Conservation (phyloP, 2,888 invertebrate species). For the Hirudinaria manillensis region DNA sequence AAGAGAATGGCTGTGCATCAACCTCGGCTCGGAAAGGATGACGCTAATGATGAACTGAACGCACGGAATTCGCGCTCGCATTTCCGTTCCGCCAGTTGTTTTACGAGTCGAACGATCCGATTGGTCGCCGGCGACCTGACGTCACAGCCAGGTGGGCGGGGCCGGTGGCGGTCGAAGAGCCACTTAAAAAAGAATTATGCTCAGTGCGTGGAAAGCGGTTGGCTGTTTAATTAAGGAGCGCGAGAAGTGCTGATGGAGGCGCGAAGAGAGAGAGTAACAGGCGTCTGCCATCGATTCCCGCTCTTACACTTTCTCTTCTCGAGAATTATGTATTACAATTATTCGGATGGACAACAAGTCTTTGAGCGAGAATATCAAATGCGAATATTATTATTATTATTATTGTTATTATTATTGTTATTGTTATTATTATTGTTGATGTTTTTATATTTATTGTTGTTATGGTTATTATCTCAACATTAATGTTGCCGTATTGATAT, state of each 20-base stretch:
- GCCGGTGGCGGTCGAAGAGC: background rate
- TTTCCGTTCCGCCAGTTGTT: conserved; percentile 1
- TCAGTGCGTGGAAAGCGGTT: conserved; percentile 11
- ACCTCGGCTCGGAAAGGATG: too few species aligned
- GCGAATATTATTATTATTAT: background rate
- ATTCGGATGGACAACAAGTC: background rate
- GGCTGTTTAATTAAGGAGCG: conserved; percentile 18
- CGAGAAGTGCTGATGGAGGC: background rate
- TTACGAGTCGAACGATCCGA: background rate
- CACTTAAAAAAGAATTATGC: conserved; percentile 24
- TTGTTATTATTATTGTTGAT: background rate
- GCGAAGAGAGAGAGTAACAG: background rate
- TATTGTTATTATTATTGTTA: conserved; percentile 1
- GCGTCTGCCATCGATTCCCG: background rate
- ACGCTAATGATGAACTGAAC: too few species aligned
- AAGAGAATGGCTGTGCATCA: too few species aligned
- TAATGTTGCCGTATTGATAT: background rate
- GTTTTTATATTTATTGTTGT: background rate
- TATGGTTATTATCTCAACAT: background rate
- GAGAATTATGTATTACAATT: conserved; percentile 1
- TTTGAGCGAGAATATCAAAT: background rate
- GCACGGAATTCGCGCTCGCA: too few species aligned
- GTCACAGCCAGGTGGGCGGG: conserved; percentile 18
- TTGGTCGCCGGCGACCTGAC: conserved; percentile 19
- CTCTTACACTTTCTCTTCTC: background rate